Evolutionary conservation across 1,140 invertebrate genomes (phyloP).

Genomic region (Brachionus asplanchnoidis): DNA sequence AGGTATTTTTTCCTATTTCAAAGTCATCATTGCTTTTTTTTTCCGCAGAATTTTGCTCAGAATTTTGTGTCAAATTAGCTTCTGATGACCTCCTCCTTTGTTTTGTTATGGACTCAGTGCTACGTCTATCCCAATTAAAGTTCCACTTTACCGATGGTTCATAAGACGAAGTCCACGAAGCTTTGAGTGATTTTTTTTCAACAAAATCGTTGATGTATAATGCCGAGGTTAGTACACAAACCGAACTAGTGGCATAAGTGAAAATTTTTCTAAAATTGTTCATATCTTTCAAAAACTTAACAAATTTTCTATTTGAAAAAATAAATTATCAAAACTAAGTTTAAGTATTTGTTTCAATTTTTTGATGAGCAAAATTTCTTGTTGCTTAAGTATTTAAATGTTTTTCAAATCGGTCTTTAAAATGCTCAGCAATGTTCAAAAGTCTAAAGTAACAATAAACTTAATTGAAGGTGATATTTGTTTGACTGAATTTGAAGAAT

Average conservation of each 20-base stretch:
- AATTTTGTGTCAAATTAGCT: neutral
- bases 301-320: neutral
- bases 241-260: neutral
- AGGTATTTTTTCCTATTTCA: neutral
- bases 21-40: conserved; percentile 24
- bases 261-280: conserved; percentile 25
- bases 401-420: neutral
- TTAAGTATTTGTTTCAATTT: neutral
- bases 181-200: conserved; percentile 21
- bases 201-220: neutral
- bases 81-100: neutral
- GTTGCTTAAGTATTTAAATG: neutral
- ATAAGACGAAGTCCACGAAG: conserved; percentile 23
- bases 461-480: conserved; percentile 2
- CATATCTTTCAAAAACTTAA: neutral
- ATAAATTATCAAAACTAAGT: neutral
- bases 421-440: neutral
- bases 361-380: neutral
- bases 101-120: neutral
- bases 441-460: neutral
- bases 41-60: neutral
- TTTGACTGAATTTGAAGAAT: neutral
- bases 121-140: conserved; percentile 36
- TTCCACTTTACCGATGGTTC: conserved; percentile 36
- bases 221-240: neutral